Percentiles rank a stretch among this genome's conserved stretches.
These are phyloP conservation scores for Zaprionus capensis DNA, from an alignment of 1,140 invertebrate genomes.

Conservation along the genomic window DNA sequence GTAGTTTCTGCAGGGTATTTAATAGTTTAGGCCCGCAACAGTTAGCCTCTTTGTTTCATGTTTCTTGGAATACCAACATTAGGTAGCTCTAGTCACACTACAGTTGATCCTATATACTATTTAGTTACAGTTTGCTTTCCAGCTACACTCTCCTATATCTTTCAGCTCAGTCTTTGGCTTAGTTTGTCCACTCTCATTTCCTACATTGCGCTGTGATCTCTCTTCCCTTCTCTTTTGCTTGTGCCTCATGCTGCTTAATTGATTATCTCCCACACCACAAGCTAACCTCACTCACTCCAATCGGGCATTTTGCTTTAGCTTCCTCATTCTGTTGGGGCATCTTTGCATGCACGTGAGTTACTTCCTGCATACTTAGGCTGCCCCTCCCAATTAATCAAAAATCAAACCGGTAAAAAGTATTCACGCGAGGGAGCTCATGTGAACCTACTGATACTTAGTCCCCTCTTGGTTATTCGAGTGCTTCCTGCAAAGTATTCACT, in stretches of 20 bases:
- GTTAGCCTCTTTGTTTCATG: neutral
- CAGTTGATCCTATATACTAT: neutral
- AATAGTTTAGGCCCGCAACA: neutral
- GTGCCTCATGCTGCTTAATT: constrained; percentile 32
- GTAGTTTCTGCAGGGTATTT: neutral
- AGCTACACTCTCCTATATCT: neutral
- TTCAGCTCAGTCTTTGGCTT: neutral
- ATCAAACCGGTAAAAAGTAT: constrained; percentile 56
- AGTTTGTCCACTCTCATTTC: constrained; percentile 25
- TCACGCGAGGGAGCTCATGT: constrained; percentile 49
- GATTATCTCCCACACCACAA: constrained; percentile 39
- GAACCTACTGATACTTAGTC: constrained; percentile 38
- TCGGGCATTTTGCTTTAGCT: constrained; percentile 8
- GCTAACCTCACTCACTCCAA: constrained; percentile 5
- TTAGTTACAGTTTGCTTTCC: neutral
- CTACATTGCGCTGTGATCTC: neutral
- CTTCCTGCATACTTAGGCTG: constrained; percentile 66
- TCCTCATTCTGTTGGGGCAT: constrained; percentile 30
- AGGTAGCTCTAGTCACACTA: neutral
- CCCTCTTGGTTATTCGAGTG: constrained; percentile 39
- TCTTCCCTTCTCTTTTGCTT: constrained; percentile 24
- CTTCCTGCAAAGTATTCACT: constrained; percentile 40
- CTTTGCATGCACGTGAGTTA: constrained; percentile 52
- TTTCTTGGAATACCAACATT: neutral
- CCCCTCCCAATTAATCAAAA: constrained; percentile 69